Evolutionary conservation across 2,888 invertebrate species (phyloP), one percentile per base, ranked within the genome.

Genomic region (Marasmarcha lunaedactyla): DNA sequence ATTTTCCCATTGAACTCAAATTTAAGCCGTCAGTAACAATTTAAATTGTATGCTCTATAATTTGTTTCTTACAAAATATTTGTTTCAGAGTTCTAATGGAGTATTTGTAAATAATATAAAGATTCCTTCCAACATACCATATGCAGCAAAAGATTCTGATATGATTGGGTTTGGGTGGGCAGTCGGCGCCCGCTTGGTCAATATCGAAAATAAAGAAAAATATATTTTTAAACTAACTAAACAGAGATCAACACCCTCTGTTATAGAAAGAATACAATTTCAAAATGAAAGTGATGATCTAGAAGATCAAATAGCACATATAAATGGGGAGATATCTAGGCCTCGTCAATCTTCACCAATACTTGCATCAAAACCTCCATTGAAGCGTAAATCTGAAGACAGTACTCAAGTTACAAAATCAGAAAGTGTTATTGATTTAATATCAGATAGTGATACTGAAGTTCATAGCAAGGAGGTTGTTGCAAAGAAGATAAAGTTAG

Each of bases 61-160:
- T 41, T 42, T 39, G 37, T 25, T 2, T 20, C 25, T 20, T 20
- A 20, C 7, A 9, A 15, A n/a, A 36, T 36, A 7, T 36, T 4
- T 36, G 45, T 71, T 78, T 46, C 54, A 88, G 88, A 88, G 87
- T 56, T 68, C 84, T 2, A 88, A 88, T 73, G 88, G 88, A 37
- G 71, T 86, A 13, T 88, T 60, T 59, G 60, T 88, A 38, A 88
- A 87, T 38, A 59, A 62, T 1, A 53, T 51, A 2, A 66, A 54
- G 54, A 81, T 86, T 48, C 46, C 59, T 10, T 55, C 69, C 27
- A 64, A 70, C 34, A 52, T 51, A 12, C 69, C 74, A 36, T 58
- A 69, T 41, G 43, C 51, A 34, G 46, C 87, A 12, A 53, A 58
- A 37, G 60, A 81, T 35, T 65, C 66, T 34, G 86, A 87, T 59